Percentiles rank a stretch among this genome's conserved stretches.
These are phyloP conservation scores for Pangasius mekongensis DNA, from an alignment of 2,797 vertebrate species.

Conservation along the genomic window DNA sequence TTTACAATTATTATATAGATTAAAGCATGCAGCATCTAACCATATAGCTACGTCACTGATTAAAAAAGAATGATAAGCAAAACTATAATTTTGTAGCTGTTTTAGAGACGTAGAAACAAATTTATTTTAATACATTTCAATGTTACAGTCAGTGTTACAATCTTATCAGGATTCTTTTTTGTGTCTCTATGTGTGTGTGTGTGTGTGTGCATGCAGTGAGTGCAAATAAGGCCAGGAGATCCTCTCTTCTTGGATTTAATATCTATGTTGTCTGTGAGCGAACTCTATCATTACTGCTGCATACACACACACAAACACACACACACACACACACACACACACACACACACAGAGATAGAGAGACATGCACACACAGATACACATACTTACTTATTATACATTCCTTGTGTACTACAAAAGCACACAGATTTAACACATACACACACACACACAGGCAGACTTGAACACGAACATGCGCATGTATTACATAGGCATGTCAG, in stretches of 20 bases:
- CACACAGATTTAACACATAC: background rate
- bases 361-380: background rate
- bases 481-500: background rate
- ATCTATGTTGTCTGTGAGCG: slow-evolving; percentile 61
- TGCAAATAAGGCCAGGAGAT: slow-evolving; percentile 30
- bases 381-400: background rate
- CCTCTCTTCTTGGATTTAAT: slow-evolving; percentile 63
- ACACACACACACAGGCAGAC: background rate
- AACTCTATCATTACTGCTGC: slow-evolving; percentile 57
- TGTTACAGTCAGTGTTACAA: background rate
- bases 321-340: background rate
- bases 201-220: background rate
- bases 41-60: background rate
- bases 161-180: background rate
- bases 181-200: background rate
- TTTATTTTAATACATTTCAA: background rate
- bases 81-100: background rate
- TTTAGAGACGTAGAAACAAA: background rate
- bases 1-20: background rate
- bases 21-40: background rate
- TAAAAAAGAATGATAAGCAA: background rate
- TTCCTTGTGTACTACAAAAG: background rate
- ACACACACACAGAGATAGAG: too few species aligned
- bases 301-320: slow-evolving; percentile 54
- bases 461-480: background rate